Evolutionary conservation across 2,888 invertebrate genomes (phyloP), one percentile per base, ranked within the genome.

Genomic region (Margaritifera margaritifera): DNA sequence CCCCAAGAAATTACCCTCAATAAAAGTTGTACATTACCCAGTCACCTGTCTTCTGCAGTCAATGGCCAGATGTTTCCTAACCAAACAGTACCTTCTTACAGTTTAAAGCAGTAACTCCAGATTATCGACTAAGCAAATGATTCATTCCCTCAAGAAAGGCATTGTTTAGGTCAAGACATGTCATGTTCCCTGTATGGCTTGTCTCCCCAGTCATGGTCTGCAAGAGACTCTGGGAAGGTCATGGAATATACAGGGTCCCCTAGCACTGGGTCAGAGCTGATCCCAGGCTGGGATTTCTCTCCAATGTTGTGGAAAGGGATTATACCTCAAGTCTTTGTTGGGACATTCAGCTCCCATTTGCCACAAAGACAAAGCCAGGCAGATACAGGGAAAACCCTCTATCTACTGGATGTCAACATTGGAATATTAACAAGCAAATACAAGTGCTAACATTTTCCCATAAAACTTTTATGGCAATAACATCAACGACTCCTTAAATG

Each of bases 221-320:
- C 71, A 64, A 79, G 76, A 69, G 71, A 72, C 79, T 74, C 69
- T 69, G 65, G 68, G 69, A 69, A 74, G 63, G 64, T 42, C 64
- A 84, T 85, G 84, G 84, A 85, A 83, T 83, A 85, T 85, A 79
- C 81, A 80, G 77, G 77, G 71, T 72, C 74, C n/a, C n/a, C n/a
- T 70, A 64, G 79, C 66, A 69, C 61, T 69, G 67, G 27, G 71
- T 54, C 74, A 69, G 73, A 71, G 73, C 71, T 69, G 75, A 72
- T 72, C 66, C 66, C 59, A 66, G 66, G 55, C 56, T 67, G 76
- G 74, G 73, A 75, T 78, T 81, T 57, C 57, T 83, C 77, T 83
- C 71, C 81, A 81, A 84, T 82, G 81, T 78, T 78, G 80, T 83
- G 82, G 84, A 82, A 83, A 57, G 77, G 80, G 78, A 79, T 78